Base-by-base conservation (phyloP, 2,888 invertebrate genomes). In the Sceliomorpha sp. region DNA sequence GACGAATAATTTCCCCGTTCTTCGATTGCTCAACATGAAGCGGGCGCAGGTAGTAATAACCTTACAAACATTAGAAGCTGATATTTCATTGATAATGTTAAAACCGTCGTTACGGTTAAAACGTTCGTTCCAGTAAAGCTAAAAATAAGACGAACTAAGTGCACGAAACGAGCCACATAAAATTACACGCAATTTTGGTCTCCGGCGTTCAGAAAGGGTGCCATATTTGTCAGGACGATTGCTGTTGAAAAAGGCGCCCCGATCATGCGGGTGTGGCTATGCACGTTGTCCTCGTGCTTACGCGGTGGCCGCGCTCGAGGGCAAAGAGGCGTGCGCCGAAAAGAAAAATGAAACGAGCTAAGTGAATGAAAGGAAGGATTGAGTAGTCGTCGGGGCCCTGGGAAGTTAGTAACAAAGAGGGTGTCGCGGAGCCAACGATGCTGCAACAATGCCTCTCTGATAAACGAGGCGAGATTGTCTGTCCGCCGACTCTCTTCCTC, bases 381-480 rank as follows among this genome's bases (percentile, higher is more conserved):
- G 87, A 86, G 86, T 79, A 80, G 83, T 85, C 80, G n/a, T n/a
- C n/a, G n/a, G 75, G 72, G 76, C 76, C 75, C 76, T 78, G 72
- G 76, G 79, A 81, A 82, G 85, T 83, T 81, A 80, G 73, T 81
- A 83, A 87, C 86, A 86, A 85, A 84, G 78, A 78, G 84, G 81
- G 81, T 84, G 87, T 84, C 85, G 84, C 84, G 78, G 67, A 62
- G 63, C 47, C n/a, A 63, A 63, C 71, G 63, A 62, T 62, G 70
- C 62, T 58, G 53, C 63, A 55, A 67, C 71, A 71, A 71, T 71
- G 63, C 63, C 59, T 55, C 75, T 78, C 86, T 86, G 86, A 87
- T 87, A 87, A 87, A 87, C 87, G 87, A 87, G 84, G 81, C 79
- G 79, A 85, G 84, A 86, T 86, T 86, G 84, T 85, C 82, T 81